Evolutionary conservation across 2,888 invertebrate genomes (phyloP).

Genomic region (Drosophila nr. medialis): DNA sequence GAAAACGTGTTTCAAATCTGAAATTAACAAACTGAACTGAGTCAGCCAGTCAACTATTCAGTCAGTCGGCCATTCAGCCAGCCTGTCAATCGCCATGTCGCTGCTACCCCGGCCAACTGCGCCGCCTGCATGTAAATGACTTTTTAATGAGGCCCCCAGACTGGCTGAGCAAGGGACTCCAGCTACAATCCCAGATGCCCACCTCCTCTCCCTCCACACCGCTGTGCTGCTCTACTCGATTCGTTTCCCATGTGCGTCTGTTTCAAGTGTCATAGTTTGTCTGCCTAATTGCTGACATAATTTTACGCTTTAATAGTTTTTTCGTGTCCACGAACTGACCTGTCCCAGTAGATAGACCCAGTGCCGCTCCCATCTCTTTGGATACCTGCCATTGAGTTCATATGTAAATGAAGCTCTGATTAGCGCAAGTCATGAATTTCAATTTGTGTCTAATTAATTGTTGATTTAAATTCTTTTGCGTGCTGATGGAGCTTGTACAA

Average conservation of each 20-base stretch:
- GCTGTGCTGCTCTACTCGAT: background rate
- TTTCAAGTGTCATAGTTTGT: conserved; percentile 68
- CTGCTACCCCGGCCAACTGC: conserved; percentile 54
- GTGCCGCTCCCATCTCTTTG: background rate
- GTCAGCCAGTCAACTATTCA: conserved; percentile 42
- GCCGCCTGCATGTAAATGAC: conserved; percentile 78
- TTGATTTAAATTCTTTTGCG: conserved; percentile 69
- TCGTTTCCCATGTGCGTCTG: conserved; percentile 29
- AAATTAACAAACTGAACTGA: conserved; percentile 76
- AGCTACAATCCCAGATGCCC: background rate
- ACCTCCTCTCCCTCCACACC: background rate
- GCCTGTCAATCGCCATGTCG: conserved; percentile 33
- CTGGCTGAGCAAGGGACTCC: conserved; percentile 2
- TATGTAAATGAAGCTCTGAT: conserved; percentile 76
- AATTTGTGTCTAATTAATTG: conserved; percentile 77
- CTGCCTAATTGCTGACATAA: conserved; percentile 75
- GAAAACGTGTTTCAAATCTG: conserved; percentile 83
- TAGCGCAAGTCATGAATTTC: conserved; percentile 75
- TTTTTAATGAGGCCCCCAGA: conserved; percentile 73
- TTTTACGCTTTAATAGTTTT: conserved; percentile 74
- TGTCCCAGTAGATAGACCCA: conserved; percentile 12
- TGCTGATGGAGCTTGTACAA: conserved; percentile 46
- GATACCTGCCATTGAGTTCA: conserved; percentile 62
- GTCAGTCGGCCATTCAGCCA: conserved; percentile 21
- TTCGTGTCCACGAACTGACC: conserved; percentile 46